Conservation (phyloP, 2,113 vertebrate species). For the Henicopernis longicauda region DNA sequence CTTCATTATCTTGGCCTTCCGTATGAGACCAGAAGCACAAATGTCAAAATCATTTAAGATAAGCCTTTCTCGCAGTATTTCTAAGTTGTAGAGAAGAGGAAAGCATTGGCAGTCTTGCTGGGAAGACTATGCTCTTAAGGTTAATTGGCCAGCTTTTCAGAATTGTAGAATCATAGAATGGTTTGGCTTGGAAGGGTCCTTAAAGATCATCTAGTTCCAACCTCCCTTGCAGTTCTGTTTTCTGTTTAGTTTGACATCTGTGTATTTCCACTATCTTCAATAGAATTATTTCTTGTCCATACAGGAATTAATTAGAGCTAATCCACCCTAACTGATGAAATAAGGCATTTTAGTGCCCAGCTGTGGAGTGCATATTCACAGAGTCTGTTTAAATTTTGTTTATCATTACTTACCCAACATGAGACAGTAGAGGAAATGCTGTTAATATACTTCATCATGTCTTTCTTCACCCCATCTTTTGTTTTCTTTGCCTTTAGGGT, state of each 20-base stretch:
- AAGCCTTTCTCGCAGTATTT: background rate
- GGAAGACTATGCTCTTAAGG: background rate
- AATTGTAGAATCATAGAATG: background rate
- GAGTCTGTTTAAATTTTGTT: background rate
- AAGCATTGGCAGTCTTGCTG: background rate
- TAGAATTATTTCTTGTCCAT: background rate
- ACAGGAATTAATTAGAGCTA: background rate
- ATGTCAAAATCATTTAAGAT: background rate
- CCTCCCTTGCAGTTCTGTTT: background rate
- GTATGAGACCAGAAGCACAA: background rate
- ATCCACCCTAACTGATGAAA: background rate
- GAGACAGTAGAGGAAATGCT: background rate
- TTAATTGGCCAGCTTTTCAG: background rate
- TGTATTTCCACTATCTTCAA: background rate
- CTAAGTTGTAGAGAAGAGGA: background rate
- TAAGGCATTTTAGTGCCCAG: background rate
- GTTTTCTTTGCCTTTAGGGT: conserved; percentile 76
- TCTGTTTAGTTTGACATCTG: background rate
- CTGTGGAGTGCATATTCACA: background rate
- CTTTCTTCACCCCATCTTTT: background rate
- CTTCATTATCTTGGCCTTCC: background rate
- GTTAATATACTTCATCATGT: background rate
- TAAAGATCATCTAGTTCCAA: too few relatives aligned
- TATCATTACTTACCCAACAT: background rate
- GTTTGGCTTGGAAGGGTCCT: too few relatives aligned